Evolutionary conservation across 2,888 invertebrate species (phyloP).

Genomic region (Syrista parreyssii): DNA sequence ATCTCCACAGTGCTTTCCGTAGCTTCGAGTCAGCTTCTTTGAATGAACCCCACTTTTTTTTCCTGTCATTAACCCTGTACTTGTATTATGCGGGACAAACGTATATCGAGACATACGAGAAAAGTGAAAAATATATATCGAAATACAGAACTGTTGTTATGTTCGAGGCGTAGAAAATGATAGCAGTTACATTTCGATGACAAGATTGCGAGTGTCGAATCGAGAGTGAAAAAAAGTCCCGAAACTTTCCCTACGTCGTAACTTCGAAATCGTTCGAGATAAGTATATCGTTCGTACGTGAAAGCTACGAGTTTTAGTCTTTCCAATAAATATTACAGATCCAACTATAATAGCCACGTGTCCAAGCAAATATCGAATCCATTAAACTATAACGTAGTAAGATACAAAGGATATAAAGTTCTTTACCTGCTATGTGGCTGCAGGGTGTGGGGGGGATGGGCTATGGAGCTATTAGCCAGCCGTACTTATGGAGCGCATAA

Average conservation of each 20-base stretch:
- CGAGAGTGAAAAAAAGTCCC: neutral
- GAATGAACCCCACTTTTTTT: neutral
- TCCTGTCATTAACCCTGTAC: neutral
- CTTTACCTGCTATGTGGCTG: constrained; percentile 57
- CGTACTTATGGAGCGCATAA: constrained; percentile 61
- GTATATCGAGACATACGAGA: neutral
- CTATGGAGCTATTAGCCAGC: constrained; percentile 61
- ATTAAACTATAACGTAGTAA: neutral
- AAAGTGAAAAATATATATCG: neutral
- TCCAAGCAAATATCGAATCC: neutral
- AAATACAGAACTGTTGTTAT: neutral
- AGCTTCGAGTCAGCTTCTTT: neutral
- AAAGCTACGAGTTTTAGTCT: neutral
- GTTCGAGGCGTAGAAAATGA: neutral
- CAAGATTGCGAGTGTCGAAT: neutral
- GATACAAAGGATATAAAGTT: neutral
- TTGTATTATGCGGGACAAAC: neutral
- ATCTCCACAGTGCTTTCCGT: neutral
- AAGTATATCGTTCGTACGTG: neutral
- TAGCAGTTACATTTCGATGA: neutral
- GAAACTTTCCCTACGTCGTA: neutral
- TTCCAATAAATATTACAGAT: neutral
- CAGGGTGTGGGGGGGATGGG: constrained; percentile 61
- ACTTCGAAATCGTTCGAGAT: neutral
- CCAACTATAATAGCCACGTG: neutral